These are phyloP conservation scores for Cephonodes hylas DNA, from an alignment of 2,888 invertebrate species.

Conservation along the genomic window DNA sequence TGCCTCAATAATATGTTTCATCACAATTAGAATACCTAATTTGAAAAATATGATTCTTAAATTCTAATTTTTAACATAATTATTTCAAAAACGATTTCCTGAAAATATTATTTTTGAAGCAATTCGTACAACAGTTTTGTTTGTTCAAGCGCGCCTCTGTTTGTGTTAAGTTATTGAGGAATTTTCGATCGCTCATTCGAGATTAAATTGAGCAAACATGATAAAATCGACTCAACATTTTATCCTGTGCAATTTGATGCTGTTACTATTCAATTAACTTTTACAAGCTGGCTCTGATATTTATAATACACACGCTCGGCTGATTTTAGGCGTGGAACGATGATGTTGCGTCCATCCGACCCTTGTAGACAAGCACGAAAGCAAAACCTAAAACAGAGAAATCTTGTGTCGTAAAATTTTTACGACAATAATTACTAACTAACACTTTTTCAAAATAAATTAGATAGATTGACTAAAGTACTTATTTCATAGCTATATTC, in stretches of 20 bases:
- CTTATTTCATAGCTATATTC: too few species aligned
- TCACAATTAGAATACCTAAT: background rate
- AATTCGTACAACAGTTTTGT: too few species aligned
- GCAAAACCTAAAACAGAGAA: background rate
- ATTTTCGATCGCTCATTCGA: background rate
- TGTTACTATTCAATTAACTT: background rate
- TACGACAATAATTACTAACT: too few species aligned
- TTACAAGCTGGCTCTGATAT: background rate
- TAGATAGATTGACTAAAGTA: too few species aligned
- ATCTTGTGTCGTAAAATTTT: background rate
- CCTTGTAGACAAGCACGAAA: background rate
- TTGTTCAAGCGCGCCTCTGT: background rate
- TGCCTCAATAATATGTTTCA: too few species aligned
- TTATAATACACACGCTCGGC: background rate
- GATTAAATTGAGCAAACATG: background rate
- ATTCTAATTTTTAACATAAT: too few species aligned
- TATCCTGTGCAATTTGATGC: background rate
- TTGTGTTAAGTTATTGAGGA: background rate
- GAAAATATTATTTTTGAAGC: too few species aligned
- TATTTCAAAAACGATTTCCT: too few species aligned
- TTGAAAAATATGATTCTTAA: too few species aligned
- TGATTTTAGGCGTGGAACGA: slow-evolving; percentile 10
- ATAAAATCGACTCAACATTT: background rate
- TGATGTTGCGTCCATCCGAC: background rate
- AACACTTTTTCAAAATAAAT: too few species aligned